Evolutionary conservation across 2,888 invertebrate genomes (phyloP).

Genomic region (Nasonovia ribisnigri): DNA sequence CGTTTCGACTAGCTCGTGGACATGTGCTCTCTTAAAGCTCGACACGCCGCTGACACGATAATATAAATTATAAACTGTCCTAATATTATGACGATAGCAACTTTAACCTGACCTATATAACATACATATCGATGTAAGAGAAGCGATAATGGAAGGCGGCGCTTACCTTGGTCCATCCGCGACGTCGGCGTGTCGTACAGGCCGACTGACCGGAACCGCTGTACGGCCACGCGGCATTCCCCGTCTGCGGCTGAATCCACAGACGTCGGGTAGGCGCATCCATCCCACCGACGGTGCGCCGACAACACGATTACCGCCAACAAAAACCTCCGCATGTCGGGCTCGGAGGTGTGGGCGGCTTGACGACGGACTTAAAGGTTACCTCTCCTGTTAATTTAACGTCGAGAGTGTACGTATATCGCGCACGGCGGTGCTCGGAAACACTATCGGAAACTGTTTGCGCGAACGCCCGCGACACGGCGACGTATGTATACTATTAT

Average conservation of each 20-base stretch:
- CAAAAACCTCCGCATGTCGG: constrained; percentile 46
- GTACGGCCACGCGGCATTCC: constrained; percentile 41
- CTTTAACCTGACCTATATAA: background rate
- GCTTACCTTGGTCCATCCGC: constrained; percentile 51
- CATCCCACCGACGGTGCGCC: constrained; percentile 22
- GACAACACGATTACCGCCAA: constrained; percentile 27
- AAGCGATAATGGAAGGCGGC: background rate
- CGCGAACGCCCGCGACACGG: constrained; percentile 5
- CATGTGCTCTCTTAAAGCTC: background rate
- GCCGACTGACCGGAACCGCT: constrained; percentile 56
- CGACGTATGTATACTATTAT: background rate
- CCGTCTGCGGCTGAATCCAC: background rate
- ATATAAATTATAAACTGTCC: too few relatives aligned
- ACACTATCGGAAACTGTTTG: background rate
- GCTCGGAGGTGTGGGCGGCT: background rate
- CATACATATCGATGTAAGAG: too few relatives aligned
- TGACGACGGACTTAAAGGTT: background rate
- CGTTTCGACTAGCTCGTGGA: background rate
- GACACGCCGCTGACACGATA: background rate
- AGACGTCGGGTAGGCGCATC: constrained; percentile 49
- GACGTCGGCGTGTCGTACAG: constrained; percentile 48
- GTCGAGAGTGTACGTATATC: background rate
- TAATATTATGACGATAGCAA: background rate
- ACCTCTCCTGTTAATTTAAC: background rate
- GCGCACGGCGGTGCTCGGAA: background rate